Percentiles rank a stretch among this genome's conserved stretches.
These are phyloP conservation scores for Brachionus calyciflorus DNA, from an alignment of 1,140 invertebrate species.

Conservation along the genomic window DNA sequence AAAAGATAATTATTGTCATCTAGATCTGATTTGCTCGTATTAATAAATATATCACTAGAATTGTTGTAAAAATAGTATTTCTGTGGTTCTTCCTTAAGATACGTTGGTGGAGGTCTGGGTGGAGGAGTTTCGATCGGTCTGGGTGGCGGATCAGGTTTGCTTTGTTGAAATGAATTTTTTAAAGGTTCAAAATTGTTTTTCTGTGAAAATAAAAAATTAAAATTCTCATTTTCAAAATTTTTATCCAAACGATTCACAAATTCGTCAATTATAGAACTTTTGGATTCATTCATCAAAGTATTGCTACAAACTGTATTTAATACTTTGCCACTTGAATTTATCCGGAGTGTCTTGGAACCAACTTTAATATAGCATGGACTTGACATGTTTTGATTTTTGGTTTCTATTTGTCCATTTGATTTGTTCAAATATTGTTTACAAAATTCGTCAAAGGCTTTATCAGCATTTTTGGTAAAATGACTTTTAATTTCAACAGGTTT, in stretches of 20 bases:
- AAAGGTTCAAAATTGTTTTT: no score
- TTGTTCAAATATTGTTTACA: constrained; percentile 16
- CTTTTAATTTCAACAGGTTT: background rate
- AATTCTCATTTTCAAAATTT: background rate
- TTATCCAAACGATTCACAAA: background rate
- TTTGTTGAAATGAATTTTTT: background rate
- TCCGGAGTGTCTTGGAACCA: background rate
- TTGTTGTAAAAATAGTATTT: constrained; percentile 25
- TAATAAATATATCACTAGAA: constrained; percentile 6
- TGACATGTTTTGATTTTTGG: background rate
- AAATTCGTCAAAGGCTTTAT: constrained; percentile 21
- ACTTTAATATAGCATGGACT: background rate
- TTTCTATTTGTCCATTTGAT: background rate
- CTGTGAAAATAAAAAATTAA: no score
- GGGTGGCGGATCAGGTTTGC: background rate
- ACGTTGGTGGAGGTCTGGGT: constrained; percentile 18
- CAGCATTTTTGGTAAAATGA: constrained; percentile 10
- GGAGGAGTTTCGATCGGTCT: background rate
- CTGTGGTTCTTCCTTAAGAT: background rate
- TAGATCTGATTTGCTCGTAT: background rate
- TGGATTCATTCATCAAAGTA: background rate
- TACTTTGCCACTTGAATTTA: constrained; percentile 15
- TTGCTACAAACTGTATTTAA: background rate
- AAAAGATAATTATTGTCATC: background rate
- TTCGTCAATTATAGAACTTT: background rate